These are phyloP conservation scores for Lasioglossum leucozonium DNA, from an alignment of 2,888 invertebrate genomes.

Conservation along the genomic window DNA sequence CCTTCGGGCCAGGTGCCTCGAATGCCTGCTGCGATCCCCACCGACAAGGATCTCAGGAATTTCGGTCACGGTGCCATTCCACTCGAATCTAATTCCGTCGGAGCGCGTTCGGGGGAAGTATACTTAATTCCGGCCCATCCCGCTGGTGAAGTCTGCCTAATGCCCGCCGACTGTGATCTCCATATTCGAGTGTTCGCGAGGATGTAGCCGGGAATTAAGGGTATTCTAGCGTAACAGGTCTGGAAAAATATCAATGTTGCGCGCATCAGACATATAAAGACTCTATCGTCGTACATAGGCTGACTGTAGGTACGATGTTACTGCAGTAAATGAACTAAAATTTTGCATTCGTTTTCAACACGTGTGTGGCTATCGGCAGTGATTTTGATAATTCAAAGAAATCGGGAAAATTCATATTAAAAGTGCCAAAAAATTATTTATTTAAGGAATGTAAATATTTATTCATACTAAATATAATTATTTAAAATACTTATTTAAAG, in stretches of 20 bases:
- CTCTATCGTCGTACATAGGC: background rate
- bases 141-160: background rate
- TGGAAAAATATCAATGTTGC: background rate
- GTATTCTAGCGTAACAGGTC: background rate
- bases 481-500: too few relatives aligned
- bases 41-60: slow-evolving; percentile 13
- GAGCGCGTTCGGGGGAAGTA: slow-evolving; percentile 3
- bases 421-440: too few relatives aligned
- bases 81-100: slow-evolving; percentile 21
- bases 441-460: too few relatives aligned
- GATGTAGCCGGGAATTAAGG: background rate
- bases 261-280: background rate
- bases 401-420: too few relatives aligned
- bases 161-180: background rate
- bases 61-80: slow-evolving; percentile 11
- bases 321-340: too few relatives aligned
- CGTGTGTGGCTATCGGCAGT: too few relatives aligned
- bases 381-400: too few relatives aligned
- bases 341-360: too few relatives aligned
- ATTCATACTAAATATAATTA: too few relatives aligned
- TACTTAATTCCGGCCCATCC: slow-evolving; percentile 28
- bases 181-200: slow-evolving; percentile 8
- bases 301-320: too few relatives aligned
- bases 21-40: background rate
- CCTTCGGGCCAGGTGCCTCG: background rate